Evolutionary conservation across 2,797 vertebrate species (phyloP), one percentile per base, ranked within the genome.

Genomic region (Silurus lanzhouensis): DNA sequence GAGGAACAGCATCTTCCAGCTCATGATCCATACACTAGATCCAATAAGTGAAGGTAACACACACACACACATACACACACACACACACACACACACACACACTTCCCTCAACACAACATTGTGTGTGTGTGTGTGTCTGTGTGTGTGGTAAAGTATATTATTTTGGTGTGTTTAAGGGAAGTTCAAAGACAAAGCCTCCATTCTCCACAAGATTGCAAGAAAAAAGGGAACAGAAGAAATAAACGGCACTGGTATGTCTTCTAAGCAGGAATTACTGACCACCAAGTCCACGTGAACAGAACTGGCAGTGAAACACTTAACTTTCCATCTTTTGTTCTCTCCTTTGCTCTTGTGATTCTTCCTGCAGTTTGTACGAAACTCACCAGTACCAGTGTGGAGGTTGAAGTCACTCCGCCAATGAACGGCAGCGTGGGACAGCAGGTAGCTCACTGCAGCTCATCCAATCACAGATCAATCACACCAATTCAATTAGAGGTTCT

Each of bases 1-100:
- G 98, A 98, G 98, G 91, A 99, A 99, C 91, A 99, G 98, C 93
- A 99, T 99, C 92, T 99, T 99, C 91, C 98, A 99, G 90, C 97
- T 99, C 82, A 99, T 99, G 98, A 99, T 99, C 84, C 97, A 99
- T 91, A 99, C 98, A 0, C 96, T 99, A 55, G 98, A 99, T 91
- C 98, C 97, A 0, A 96, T 99, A 17, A 97, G 96, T 22, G 98
- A 99, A 93, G 97, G 98, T 97, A 95, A 88, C 63, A 71, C 13
- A 57, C n/a, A 72, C 2, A 3, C 60, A 84, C 25, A 72, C 3
- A 3, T 60, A 84, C 25, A 55, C 64, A 84, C 25, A 52, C 27
- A 52, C 2, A 31, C 31, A 31, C n/a, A n/a, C n/a, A n/a, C n/a
- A n/a, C n/a, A n/a, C n/a, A n/a, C n/a, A n/a, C n/a, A n/a, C n/a